These are phyloP conservation scores for Rhinichthys osculus DNA, from an alignment of 2,797 vertebrate genomes.

Conservation along the genomic window DNA sequence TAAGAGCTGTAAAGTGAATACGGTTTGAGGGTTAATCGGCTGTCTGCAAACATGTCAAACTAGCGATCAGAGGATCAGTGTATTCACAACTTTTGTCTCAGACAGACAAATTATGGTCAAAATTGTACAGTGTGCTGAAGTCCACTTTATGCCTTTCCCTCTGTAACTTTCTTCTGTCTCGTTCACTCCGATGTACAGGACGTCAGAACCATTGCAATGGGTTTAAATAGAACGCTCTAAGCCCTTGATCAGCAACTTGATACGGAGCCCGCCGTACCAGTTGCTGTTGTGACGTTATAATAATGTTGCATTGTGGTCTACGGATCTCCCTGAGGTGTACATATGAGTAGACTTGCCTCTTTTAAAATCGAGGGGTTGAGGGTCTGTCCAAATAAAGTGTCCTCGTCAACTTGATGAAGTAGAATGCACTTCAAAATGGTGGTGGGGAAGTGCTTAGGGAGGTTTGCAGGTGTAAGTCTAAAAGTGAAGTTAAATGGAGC, in stretches of 20 bases:
- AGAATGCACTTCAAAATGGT: no score
- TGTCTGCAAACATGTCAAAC: no score
- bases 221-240: not conserved
- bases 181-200: no score
- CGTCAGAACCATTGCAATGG: no score
- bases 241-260: not conserved
- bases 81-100: no score
- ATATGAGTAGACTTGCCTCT: not conserved
- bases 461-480: not conserved
- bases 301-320: not conserved
- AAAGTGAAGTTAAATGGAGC: not conserved
- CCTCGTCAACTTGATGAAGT: not conserved
- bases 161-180: no score
- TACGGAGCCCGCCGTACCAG: not conserved
- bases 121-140: no score
- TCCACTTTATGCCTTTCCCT: no score
- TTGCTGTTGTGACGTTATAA: not conserved
- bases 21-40: no score
- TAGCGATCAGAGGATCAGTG: no score
- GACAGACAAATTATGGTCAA: no score
- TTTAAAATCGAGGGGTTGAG: not conserved
- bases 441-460: not conserved
- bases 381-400: not conserved
- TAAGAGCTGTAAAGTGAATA: no score
- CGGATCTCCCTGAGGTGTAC: not conserved